Percentiles rank a stretch among this genome's conserved stretches.
phyloP scores from a whole-genome alignment of 2,888 invertebrate genomes.

The Scaptomyza flava region DNA sequence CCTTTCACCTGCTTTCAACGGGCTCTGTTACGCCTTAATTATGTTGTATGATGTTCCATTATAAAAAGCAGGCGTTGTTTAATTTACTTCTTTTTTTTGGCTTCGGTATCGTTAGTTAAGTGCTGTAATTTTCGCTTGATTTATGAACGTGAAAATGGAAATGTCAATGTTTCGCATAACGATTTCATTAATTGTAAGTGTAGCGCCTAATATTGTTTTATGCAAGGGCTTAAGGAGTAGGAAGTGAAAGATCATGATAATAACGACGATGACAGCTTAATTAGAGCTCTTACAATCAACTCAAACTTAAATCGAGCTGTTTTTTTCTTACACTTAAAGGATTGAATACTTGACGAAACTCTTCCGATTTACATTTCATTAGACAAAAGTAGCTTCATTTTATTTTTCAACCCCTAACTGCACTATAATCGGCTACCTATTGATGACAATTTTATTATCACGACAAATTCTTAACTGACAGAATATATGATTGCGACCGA shows the following conservation, averaged over 20 bases:
- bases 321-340: not conserved
- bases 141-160: constrained; percentile 73
- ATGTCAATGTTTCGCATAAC: constrained; percentile 78
- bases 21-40: constrained; percentile 74
- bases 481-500: constrained; percentile 35
- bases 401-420: not conserved
- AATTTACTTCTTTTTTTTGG: constrained; percentile 10
- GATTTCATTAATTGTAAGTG: constrained; percentile 73
- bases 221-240: constrained; percentile 25
- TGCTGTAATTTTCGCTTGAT: constrained; percentile 79
- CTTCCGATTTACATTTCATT: not conserved
- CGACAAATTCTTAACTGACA: constrained; percentile 25
- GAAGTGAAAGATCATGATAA: constrained; percentile 36
- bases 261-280: constrained; percentile 63
- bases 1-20: constrained; percentile 75
- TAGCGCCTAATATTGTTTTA: constrained; percentile 29
- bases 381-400: not conserved
- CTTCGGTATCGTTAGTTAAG: constrained; percentile 32
- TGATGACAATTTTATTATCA: constrained; percentile 12
- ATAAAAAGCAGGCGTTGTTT: constrained; percentile 49
- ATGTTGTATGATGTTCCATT: constrained; percentile 73
- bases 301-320: not conserved
- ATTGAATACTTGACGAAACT: not conserved
- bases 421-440: constrained; percentile 4
- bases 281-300: constrained; percentile 38